Evolutionary conservation across 1,140 invertebrate species (phyloP).

Genomic region (Ips nitidus): DNA sequence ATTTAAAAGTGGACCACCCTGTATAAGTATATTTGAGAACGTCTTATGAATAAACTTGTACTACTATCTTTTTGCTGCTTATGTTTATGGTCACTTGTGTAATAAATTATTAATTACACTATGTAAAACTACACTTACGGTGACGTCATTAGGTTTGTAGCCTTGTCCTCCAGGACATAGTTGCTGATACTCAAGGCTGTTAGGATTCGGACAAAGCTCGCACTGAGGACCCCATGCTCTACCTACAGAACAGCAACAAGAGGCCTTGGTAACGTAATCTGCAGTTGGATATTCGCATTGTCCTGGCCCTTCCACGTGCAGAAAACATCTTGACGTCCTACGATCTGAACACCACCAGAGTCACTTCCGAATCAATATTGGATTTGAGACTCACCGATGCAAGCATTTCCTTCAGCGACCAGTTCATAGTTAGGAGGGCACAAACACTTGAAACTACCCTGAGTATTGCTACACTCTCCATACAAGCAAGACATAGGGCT

Average conservation of each 20-base stretch:
- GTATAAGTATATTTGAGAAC: too few species aligned
- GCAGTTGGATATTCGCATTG: constrained; percentile 57
- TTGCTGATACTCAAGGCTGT: constrained; percentile 71
- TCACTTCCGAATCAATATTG: constrained; percentile 26
- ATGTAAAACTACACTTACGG: constrained; percentile 57
- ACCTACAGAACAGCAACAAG: constrained; percentile 86
- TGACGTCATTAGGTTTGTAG: constrained; percentile 78
- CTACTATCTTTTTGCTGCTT: too few species aligned
- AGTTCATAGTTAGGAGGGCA: constrained; percentile 71
- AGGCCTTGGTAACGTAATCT: constrained; percentile 72
- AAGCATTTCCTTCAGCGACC: constrained; percentile 73
- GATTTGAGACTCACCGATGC: constrained; percentile 61
- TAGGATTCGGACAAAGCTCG: constrained; percentile 73
- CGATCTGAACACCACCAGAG: constrained; percentile 60
- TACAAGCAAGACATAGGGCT: constrained; percentile 67
- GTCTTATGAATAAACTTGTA: too few species aligned
- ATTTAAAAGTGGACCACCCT: too few species aligned
- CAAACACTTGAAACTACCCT: constrained; percentile 77
- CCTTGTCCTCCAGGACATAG: constrained; percentile 83
- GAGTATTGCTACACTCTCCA: constrained; percentile 78
- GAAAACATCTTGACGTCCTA: constrained; percentile 75
- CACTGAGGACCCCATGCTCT: constrained; percentile 82
- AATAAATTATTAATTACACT: too few species aligned
- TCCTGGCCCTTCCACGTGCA: constrained; percentile 58
- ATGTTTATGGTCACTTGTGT: too few species aligned